Evolutionary conservation across 2,113 vertebrate genomes (phyloP).

Genomic region (Dicentrarchus labrax): DNA sequence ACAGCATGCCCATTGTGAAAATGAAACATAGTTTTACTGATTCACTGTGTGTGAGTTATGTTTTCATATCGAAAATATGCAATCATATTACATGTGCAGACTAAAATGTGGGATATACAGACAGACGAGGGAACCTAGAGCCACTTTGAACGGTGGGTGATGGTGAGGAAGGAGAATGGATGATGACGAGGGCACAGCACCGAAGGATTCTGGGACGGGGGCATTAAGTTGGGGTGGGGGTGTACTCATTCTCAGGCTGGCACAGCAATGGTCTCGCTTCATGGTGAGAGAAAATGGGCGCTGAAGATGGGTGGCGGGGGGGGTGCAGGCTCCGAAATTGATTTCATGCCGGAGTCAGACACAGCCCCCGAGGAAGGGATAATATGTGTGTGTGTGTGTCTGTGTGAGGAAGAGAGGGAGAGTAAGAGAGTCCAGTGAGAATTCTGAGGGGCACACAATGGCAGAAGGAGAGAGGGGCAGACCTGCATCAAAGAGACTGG

Average conservation of each 20-base stretch:
- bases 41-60: constrained; percentile 29
- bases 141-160: constrained; percentile 13
- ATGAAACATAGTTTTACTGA: constrained; percentile 16
- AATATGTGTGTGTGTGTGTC: constrained; percentile 53
- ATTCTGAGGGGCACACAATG: constrained; percentile 66
- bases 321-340: constrained; percentile 75
- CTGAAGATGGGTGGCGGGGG: constrained; percentile 64
- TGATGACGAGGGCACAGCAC: constrained; percentile 8
- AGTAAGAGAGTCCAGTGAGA: constrained; percentile 50
- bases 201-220: constrained; percentile 63
- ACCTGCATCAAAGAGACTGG: constrained; percentile 70
- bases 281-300: constrained; percentile 76
- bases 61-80: constrained; percentile 15
- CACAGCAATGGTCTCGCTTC: constrained; percentile 78
- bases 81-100: neutral
- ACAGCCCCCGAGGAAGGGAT: constrained; percentile 67
- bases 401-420: constrained; percentile 37
- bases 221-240: constrained; percentile 40
- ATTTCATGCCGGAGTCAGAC: constrained; percentile 84
- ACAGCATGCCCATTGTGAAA: constrained; percentile 16
- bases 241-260: constrained; percentile 65
- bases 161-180: constrained; percentile 19
- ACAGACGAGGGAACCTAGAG: neutral
- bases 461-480: constrained; percentile 57
- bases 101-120: neutral